Conservation (phyloP, 2,888 invertebrate genomes). For the Clitarchus hookeri region DNA sequence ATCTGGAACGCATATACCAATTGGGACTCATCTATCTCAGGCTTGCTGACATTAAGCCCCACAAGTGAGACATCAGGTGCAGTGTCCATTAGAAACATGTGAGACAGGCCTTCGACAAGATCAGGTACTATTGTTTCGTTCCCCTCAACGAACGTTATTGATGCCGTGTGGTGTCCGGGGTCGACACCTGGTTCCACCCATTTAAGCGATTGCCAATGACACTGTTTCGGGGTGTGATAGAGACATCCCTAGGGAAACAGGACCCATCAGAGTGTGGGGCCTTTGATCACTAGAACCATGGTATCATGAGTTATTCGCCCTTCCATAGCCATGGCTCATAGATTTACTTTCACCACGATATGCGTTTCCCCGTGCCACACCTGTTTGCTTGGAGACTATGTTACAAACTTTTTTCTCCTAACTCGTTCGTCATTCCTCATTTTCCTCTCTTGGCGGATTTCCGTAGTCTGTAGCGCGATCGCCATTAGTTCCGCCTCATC, state of each 20-base stretch:
- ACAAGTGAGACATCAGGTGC: too few relatives aligned
- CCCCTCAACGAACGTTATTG: not conserved
- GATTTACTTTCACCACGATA: not conserved
- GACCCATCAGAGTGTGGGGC: not conserved
- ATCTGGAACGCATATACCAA: too few relatives aligned
- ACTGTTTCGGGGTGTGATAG: not conserved
- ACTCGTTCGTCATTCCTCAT: not conserved
- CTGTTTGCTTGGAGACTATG: too few relatives aligned
- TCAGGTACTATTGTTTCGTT: not conserved
- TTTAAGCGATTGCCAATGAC: not conserved
- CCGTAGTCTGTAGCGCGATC: not conserved
- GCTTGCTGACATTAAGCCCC: too few relatives aligned
- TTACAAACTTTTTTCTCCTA: not conserved
- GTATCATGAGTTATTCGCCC: not conserved
- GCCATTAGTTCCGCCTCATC: not conserved
- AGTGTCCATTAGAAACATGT: not conserved
- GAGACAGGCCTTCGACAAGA: not conserved
- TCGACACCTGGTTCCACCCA: not conserved
- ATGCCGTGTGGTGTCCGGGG: not conserved
- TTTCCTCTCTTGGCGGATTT: not conserved
- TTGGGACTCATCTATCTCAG: too few relatives aligned
- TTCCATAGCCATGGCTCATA: not conserved
- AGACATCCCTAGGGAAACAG: not conserved
- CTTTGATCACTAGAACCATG: not conserved
- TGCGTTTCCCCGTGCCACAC: too few relatives aligned